Conservation (phyloP, 2,113 vertebrate genomes). For the Carassius auratus region DNA sequence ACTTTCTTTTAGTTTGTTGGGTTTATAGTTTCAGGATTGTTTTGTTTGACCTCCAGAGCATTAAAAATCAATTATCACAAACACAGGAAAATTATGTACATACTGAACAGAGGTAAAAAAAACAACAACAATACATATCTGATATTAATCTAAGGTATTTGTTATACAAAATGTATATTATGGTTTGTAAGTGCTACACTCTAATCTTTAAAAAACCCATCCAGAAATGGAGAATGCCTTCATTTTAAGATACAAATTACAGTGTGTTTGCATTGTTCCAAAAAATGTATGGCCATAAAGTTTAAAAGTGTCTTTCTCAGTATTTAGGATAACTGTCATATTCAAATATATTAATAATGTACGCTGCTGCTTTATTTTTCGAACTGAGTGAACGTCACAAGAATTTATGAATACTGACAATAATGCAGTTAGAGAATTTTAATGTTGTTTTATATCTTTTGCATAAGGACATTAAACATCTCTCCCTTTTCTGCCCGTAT, state of each 20-base stretch:
- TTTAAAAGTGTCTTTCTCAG: background rate
- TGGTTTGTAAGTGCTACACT: slow-evolving; percentile 69
- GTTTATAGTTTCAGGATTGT: slow-evolving; percentile 34
- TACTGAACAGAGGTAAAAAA: slow-evolving; percentile 33
- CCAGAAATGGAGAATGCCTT: slow-evolving; percentile 67
- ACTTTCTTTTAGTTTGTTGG: background rate
- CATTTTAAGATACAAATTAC: slow-evolving; percentile 66
- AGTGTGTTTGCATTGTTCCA: background rate
- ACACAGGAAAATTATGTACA: slow-evolving; percentile 33
- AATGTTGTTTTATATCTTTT: background rate
- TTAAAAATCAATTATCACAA: slow-evolving; percentile 50
- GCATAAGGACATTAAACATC: background rate
- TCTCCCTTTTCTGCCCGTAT: background rate
- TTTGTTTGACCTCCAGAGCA: slow-evolving; percentile 30
- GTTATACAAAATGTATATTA: slow-evolving; percentile 66
- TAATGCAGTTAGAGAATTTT: slow-evolving; percentile 18
- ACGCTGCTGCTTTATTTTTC: background rate
- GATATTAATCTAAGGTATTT: slow-evolving; percentile 71
- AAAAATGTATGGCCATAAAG: background rate
- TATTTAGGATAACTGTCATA: background rate
- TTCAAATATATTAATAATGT: slow-evolving; percentile 10
- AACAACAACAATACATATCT: slow-evolving; percentile 58
- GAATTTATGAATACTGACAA: slow-evolving; percentile 11
- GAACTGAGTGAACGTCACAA: background rate
- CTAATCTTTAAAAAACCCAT: slow-evolving; percentile 44